Evolutionary conservation across 2,888 invertebrate genomes (phyloP).

Genomic region (Andrena hattorfiana): DNA sequence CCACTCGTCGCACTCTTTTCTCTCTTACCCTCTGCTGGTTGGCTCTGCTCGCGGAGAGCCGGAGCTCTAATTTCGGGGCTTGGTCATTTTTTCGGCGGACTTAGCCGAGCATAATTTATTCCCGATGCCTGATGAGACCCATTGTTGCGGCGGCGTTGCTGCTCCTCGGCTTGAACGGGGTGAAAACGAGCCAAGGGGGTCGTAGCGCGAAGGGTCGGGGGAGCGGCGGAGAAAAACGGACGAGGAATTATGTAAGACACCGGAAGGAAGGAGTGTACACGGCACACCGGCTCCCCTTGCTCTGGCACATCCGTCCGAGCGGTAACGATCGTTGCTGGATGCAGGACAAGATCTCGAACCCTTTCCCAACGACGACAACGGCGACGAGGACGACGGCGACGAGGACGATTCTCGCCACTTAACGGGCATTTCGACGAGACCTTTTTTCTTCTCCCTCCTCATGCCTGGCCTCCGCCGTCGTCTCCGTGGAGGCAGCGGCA

Average conservation of each 20-base stretch:
- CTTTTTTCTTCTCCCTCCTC: conserved; percentile 63
- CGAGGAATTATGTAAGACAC: conserved; percentile 69
- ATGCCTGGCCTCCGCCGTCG: conserved; percentile 34
- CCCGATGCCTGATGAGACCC: conserved; percentile 81
- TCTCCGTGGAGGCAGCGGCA: conserved; percentile 56
- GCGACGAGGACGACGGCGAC: conserved; percentile 42
- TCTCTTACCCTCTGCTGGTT: conserved; percentile 3
- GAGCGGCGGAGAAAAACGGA: conserved; percentile 50
- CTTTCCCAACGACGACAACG: conserved; percentile 33
- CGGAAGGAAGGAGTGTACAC: conserved; percentile 69
- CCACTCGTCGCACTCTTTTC: not conserved
- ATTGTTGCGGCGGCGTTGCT: conserved; percentile 75
- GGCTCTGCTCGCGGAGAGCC: not conserved
- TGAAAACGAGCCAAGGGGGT: conserved; percentile 64
- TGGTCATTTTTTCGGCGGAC: conserved; percentile 77
- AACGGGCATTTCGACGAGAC: conserved; percentile 76
- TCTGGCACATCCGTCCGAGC: conserved; percentile 68
- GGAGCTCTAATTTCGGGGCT: conserved; percentile 63
- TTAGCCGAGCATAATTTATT: conserved; percentile 79
- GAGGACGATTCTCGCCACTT: conserved; percentile 77
- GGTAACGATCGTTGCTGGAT: conserved; percentile 74
- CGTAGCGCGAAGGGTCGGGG: conserved; percentile 51
- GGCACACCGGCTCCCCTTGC: conserved; percentile 45
- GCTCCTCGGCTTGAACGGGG: conserved; percentile 55
- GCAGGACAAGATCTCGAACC: conserved; percentile 72